Percentiles rank a stretch among this genome's conserved stretches.
These are phyloP conservation scores for Drosophila dives DNA, from an alignment of 2,888 invertebrate genomes.

Conservation along the genomic window DNA sequence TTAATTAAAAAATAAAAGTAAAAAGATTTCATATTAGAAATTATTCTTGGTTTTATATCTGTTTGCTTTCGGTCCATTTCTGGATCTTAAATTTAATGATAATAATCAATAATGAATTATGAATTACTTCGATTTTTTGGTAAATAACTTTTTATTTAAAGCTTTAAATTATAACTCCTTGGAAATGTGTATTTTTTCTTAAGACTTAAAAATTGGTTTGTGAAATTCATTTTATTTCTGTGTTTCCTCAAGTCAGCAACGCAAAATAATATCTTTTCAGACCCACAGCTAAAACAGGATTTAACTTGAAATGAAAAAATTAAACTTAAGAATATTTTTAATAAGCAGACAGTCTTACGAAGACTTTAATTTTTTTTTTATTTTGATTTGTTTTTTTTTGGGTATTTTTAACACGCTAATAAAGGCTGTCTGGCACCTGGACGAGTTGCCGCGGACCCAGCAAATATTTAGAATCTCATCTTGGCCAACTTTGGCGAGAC, in stretches of 20 bases:
- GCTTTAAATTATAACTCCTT: background rate
- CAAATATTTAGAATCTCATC: conserved; percentile 43
- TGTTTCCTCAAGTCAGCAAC: background rate
- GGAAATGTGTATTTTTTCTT: background rate
- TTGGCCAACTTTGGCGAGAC: conserved; percentile 65
- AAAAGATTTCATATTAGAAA: background rate
- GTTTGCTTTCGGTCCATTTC: background rate
- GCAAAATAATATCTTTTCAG: background rate
- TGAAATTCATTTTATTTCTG: background rate
- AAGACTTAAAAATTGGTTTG: background rate
- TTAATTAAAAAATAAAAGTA: background rate
- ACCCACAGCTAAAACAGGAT: background rate
- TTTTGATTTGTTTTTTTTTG: conserved; percentile 2
- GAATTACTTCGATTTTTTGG: background rate
- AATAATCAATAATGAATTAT: background rate
- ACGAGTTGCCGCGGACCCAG: conserved; percentile 33
- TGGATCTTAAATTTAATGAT: background rate
- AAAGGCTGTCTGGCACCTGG: conserved; percentile 46
- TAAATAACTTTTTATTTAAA: background rate
- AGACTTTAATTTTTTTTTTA: conserved; percentile 1
- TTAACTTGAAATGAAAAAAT: conserved; percentile 4
- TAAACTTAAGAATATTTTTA: conserved; percentile 19
- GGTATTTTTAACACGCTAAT: conserved; percentile 29
- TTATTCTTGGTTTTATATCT: background rate
- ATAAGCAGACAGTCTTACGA: conserved; percentile 1